These are phyloP conservation scores for Phalacrocorax brasilianus DNA, from an alignment of 2,113 vertebrate species.

Conservation along the genomic window DNA sequence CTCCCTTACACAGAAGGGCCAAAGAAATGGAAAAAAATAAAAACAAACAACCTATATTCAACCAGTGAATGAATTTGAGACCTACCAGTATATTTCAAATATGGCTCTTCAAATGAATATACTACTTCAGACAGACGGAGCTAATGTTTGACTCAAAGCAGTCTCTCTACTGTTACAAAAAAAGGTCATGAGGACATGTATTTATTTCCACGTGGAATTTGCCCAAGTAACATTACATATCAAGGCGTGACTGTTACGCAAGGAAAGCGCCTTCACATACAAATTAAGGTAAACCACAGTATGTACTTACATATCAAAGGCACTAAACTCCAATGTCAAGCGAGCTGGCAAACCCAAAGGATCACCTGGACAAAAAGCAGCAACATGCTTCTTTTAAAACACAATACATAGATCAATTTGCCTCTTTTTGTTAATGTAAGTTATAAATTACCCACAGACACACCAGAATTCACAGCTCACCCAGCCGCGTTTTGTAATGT, in stretches of 20 bases:
- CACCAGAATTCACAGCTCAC: background rate
- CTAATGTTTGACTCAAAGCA: background rate
- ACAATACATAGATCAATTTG: background rate
- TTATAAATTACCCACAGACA: background rate
- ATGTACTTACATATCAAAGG: conserved; percentile 92
- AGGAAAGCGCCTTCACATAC: background rate
- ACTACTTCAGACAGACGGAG: background rate
- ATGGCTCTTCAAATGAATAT: background rate
- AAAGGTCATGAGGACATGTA: accelerated
- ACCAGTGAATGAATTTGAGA: background rate
- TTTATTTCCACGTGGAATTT: background rate
- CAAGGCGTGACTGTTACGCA: background rate
- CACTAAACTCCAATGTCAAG: conserved; percentile 93
- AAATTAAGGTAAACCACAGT: background rate
- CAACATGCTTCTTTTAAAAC: background rate
- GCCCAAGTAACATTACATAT: too few species aligned
- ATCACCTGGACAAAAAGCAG: conserved; percentile 82
- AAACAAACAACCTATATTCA: background rate
- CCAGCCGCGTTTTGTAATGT: accelerated
- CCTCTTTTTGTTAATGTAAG: background rate
- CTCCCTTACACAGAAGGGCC: background rate
- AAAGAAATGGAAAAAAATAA: accelerated
- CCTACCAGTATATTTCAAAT: background rate
- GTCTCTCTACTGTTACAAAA: background rate
- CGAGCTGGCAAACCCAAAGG: conserved; percentile 90